Conservation (phyloP, 2,113 vertebrate species). For the Romanogobio albipinnatus region DNA sequence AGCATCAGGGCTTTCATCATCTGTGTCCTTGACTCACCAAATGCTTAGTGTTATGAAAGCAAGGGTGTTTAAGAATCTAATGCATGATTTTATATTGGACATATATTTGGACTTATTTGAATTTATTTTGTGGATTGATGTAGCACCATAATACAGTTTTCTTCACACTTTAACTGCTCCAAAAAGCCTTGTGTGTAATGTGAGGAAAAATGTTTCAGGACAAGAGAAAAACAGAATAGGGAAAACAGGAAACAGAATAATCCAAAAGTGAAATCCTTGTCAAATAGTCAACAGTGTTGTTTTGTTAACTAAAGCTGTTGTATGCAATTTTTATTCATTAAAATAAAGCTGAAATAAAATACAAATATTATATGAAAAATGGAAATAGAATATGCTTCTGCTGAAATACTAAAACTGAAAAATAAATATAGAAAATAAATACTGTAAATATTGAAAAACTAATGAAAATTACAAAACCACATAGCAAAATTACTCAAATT, state of each 20-base stretch:
- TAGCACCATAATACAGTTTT: not conserved
- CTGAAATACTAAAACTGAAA: not conserved
- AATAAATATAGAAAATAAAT: not conserved
- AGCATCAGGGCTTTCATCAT: not conserved
- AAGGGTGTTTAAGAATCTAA: not conserved
- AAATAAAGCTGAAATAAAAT: not conserved
- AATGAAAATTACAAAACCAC: not conserved
- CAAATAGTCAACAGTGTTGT: not conserved
- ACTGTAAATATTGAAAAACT: not conserved
- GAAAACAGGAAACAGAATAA: not conserved
- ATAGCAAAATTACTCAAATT: not conserved
- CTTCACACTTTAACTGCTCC: not conserved
- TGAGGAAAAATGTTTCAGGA: no score
- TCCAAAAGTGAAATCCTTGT: not conserved
- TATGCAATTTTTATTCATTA: not conserved
- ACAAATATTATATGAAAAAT: not conserved
- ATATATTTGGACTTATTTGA: not conserved
- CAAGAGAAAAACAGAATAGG: no score
- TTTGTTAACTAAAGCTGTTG: not conserved
- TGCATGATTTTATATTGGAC: not conserved
- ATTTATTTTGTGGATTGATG: not conserved
- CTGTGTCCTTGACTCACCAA: slow-evolving; percentile 4
- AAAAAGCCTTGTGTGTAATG: not conserved
- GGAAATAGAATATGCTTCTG: not conserved
- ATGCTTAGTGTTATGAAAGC: not conserved